Evolutionary conservation across 2,797 vertebrate species (phyloP), one percentile per base, ranked within the genome.

Genomic region (Alectoris magna): DNA sequence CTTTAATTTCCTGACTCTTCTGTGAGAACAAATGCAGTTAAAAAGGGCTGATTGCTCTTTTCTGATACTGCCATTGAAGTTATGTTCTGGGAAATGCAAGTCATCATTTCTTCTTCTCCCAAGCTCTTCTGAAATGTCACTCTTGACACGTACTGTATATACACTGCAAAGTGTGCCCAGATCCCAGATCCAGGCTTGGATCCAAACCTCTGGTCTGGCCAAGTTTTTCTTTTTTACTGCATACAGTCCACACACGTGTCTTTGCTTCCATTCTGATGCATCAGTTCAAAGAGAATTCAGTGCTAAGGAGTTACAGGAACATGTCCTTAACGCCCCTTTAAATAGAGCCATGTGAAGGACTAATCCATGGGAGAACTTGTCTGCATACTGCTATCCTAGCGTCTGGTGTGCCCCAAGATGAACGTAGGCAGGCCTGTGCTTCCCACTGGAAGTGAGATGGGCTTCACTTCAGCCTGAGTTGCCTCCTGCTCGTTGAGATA

Each of bases 1-100:
- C 81, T 94, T 95, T 93, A 66, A 94, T 96, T 96, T 96, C 92
- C 93, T 96, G 93, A 93, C 77, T 95, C 71, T 96, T 96, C 88
- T 94, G n/a, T 91, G 73, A 92, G 88, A 96, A 96, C 94, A 96
- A 96, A 88, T n/a, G 95, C 69, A 48, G 85, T 95, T 96, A 95
- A 96, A 95, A 95, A 80, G 74, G 83, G 80, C 87, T 96, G 96
- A 96, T 96, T 96, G 93, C 96, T 96, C 96, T 92, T 96, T 96
- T 96, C 87, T 96, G 76, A 36, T 62, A 36, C 19, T 90, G 91
- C 85, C 29, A 78, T 88, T 69, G 85, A 68, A 94, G 53, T 70
- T 88, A 81, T 0, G 94, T 67, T 93, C 74, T 74, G 83, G 77
- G 85, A 92, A 85, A 92, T 96, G 91, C 87, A 96, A 94, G 93